phyloP scores from a whole-genome alignment of 2,888 invertebrate species.

The Philaethria dido region DNA sequence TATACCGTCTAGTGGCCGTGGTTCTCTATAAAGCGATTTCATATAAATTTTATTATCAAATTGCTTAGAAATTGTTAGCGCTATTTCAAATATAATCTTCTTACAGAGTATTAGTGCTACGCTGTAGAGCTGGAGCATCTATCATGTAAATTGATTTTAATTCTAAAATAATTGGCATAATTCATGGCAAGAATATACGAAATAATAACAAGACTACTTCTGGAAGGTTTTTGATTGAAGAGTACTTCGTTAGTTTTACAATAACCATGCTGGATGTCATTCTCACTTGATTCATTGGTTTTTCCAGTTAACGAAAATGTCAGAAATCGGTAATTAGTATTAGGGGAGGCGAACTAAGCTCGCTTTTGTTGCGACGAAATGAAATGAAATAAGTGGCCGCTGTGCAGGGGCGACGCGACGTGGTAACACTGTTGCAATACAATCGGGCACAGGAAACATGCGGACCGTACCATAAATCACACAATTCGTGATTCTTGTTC shows the following conservation, averaged over 20 bases:
- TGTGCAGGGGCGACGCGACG: conserved; percentile 50
- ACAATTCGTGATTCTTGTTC: conserved; percentile 67
- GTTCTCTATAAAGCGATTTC: neutral
- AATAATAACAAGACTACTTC: neutral
- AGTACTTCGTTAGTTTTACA: conserved; percentile 19
- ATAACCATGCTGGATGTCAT: conserved; percentile 24
- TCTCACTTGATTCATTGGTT: conserved; percentile 56
- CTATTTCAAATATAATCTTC: conserved; percentile 4
- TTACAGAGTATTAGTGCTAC: neutral
- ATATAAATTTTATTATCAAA: conserved; percentile 7
- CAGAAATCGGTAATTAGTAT: conserved; percentile 64
- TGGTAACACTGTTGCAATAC: conserved; percentile 61
- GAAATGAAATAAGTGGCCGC: conserved; percentile 62
- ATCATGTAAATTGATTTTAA: neutral
- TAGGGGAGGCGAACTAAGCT: conserved; percentile 56
- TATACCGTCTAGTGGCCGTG: neutral
- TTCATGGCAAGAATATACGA: neutral
- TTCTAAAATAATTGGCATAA: conserved; percentile 23
- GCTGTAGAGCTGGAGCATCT: neutral
- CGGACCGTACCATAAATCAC: conserved; percentile 64
- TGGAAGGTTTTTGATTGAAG: conserved; percentile 14
- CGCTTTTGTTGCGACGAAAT: conserved; percentile 56
- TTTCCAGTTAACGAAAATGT: conserved; percentile 52
- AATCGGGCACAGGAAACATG: conserved; percentile 54
- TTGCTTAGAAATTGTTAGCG: neutral